Conservation (phyloP, 2,888 invertebrate genomes). For the Philonicus albiceps region DNA sequence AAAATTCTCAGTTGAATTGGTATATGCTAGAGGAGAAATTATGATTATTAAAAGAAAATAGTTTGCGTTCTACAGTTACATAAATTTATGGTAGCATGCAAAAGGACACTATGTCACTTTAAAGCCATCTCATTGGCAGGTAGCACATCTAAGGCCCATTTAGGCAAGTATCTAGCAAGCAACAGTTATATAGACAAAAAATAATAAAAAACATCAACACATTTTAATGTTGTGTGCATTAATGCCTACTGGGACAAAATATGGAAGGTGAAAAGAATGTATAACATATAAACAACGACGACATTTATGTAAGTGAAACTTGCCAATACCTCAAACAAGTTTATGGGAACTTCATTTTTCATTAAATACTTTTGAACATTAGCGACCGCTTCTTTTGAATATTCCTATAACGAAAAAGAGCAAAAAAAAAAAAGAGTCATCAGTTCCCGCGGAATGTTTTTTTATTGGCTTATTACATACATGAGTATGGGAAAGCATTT, state of each 20-base stretch:
- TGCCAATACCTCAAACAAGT: slow-evolving; percentile 90
- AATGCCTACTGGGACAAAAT: neutral
- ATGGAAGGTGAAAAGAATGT: neutral
- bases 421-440: slow-evolving; percentile 53
- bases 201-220: neutral
- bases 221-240: neutral
- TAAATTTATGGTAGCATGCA: neutral
- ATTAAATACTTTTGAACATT: slow-evolving; percentile 98
- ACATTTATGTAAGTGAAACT: neutral
- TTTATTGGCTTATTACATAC: slow-evolving; percentile 69
- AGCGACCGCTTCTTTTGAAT: slow-evolving; percentile 95
- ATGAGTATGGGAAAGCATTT: slow-evolving; percentile 97
- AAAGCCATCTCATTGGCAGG: neutral
- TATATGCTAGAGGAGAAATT: neutral
- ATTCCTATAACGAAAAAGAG: slow-evolving; percentile 75
- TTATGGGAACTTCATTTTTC: slow-evolving; percentile 96
- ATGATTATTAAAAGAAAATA: neutral
- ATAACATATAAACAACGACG: neutral
- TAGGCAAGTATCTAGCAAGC: neutral
- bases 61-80: neutral
- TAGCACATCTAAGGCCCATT: neutral
- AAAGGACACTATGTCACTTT: neutral
- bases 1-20: neutral
- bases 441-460: neutral
- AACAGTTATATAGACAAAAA: neutral